A percentile compares a stretch with the other conserved stretches of the same genome.
Evolutionary conservation across 2,113 vertebrate genomes (phyloP).

Genomic region (Nibea coibor): DNA sequence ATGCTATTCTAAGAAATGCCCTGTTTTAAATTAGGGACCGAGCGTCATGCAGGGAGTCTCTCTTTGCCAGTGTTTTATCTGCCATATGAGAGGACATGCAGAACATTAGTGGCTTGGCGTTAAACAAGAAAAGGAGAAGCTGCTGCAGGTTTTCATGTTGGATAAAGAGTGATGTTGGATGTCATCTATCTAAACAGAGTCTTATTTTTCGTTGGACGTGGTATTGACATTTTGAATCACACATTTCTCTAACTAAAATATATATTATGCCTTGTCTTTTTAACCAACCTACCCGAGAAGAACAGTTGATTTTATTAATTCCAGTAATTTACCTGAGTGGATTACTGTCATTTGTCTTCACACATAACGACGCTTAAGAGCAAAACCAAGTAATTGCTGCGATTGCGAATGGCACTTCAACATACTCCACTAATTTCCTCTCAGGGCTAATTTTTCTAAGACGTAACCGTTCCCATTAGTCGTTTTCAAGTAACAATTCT

Average conservation of each 20-base stretch:
- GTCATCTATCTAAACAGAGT: no score
- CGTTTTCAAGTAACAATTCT: neutral
- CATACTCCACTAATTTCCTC: neutral
- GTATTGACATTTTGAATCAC: neutral
- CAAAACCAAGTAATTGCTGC: neutral
- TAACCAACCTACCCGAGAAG: no score
- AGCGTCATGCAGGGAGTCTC: neutral
- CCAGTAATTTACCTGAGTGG: neutral
- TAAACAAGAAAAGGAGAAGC: constrained; percentile 9
- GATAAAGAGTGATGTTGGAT: neutral
- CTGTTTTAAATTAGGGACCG: constrained; percentile 2
- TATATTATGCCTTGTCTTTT: neutral
- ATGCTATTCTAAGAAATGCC: constrained; percentile 33
- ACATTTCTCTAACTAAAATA: neutral
- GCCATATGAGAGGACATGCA: neutral
- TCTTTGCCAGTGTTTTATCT: neutral
- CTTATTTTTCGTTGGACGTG: neutral
- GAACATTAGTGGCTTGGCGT: constrained; percentile 6
- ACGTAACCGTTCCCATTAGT: neutral
- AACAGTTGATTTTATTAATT: neutral
- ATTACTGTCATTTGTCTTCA: neutral
- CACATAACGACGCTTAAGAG: neutral
- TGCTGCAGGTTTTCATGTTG: neutral
- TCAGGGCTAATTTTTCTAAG: neutral
- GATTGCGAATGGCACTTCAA: neutral